Evolutionary conservation across 2,888 invertebrate species (phyloP), one percentile per base, ranked within the genome.

Genomic region (Dioctria linearis): DNA sequence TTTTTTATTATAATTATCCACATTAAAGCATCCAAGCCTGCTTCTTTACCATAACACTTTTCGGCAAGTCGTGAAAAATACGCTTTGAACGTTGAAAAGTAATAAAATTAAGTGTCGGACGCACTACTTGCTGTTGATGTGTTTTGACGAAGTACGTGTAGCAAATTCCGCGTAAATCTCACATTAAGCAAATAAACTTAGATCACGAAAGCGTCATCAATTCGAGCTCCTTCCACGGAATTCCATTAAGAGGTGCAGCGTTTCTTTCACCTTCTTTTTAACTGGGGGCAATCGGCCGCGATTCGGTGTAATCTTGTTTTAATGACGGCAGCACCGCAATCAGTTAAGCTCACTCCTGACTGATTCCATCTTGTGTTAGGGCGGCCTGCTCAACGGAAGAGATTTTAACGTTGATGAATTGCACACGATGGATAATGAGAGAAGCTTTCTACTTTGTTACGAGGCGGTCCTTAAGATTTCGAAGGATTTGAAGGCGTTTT

Each of bases 401-500:
- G 49, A 63, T 61, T 76, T 76, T 13, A 76, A 76, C 76, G 76
- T 76, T 76, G 76, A 76, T 76, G 46, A 63, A 76, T 76, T 61
- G 43, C 76, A 25, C 49, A 63, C 63, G n/a, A 25, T 9, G 46
- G 42, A 11, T 76, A 76, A 76, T 76, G 63, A 46, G 61, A 61
- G 76, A 63, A 49, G 63, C 76, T 76, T 76, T 76, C 76, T 76
- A 63, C 76, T 63, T 61, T 61, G 63, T 46, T 49, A 63, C 49
- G 39, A 46, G 63, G 9, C 43, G 39, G 39, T 61, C 49, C 63
- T 76, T 46, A 49, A 49, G 46, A 49, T 2, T 61, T 37, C 25
- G 63, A 63, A 76, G 76, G 76, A 76, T 49, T 57, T 59, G 25
- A 46, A 76, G 51, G 61, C 49, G 63, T 49, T 46, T 76, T 76